Evolutionary conservation across 2,113 vertebrate species (phyloP).

Genomic region (Grallaria varia): DNA sequence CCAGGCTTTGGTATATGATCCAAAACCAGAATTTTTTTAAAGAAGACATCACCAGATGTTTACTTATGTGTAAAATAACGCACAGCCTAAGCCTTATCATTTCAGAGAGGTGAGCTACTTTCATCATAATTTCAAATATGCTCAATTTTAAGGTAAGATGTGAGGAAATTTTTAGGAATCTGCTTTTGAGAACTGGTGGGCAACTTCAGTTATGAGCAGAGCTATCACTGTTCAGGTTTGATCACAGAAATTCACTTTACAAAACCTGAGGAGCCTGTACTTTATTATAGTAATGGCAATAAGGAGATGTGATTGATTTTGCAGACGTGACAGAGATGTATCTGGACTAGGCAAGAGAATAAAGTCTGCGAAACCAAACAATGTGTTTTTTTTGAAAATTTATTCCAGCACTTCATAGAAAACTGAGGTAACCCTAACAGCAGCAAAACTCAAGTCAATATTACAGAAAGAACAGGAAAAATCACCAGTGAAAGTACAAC

Average conservation of each 20-base stretch:
- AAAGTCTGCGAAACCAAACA: neutral
- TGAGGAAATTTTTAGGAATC: neutral
- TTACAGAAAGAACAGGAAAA: neutral
- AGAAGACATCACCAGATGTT: neutral
- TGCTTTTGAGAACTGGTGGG: neutral
- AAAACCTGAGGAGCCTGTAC: neutral
- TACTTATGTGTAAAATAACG: neutral
- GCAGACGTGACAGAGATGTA: neutral
- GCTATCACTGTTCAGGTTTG: neutral
- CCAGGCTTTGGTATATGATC: neutral
- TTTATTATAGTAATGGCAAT: neutral
- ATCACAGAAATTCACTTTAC: neutral
- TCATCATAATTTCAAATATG: neutral
- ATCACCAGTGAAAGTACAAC: neutral
- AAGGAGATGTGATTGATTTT: neutral
- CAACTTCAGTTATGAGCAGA: neutral
- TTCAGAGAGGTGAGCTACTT: neutral
- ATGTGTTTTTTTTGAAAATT: slow-evolving; percentile 5
- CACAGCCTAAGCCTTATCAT: neutral
- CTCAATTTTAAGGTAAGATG: neutral
- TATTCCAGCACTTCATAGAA: slow-evolving; percentile 43
- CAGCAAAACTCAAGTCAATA: neutral
- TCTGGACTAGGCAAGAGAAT: neutral
- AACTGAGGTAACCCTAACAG: slow-evolving; percentile 40
- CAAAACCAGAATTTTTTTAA: neutral